Percentiles rank a stretch among this genome's conserved stretches.
phyloP scores from a whole-genome alignment of 2,888 invertebrate species.

The Nomada lathburiana region DNA sequence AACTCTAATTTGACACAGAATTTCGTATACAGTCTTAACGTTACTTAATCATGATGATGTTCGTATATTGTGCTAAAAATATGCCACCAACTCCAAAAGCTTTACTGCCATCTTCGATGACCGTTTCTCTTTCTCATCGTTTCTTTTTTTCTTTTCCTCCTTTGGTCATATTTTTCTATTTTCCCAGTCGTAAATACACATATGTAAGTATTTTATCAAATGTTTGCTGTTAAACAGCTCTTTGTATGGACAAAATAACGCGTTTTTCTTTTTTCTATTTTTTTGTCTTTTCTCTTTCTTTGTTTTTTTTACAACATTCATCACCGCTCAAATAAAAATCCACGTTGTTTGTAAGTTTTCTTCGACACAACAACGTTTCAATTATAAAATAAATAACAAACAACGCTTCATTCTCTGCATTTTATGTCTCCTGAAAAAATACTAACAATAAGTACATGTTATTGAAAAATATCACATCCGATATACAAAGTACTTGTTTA shows the following conservation, averaged over 20 bases:
- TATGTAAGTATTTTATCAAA: conserved; percentile 52
- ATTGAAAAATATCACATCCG: conserved; percentile 35
- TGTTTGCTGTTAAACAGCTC: conserved; percentile 51
- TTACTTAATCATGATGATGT: conserved; percentile 74
- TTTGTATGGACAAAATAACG: conserved; percentile 64
- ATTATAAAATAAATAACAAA: conserved; percentile 44
- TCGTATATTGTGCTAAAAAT: conserved; percentile 73
- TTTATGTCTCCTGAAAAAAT: conserved; percentile 16
- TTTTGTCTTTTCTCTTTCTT: neutral
- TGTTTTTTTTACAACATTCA: conserved; percentile 61
- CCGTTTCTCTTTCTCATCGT: neutral
- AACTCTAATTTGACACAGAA: conserved; percentile 80
- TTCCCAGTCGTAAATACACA: conserved; percentile 43
- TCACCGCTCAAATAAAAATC: conserved; percentile 49
- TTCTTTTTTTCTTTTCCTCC: conserved; percentile 1
- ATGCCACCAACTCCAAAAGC: conserved; percentile 68
- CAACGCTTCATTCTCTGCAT: conserved; percentile 40
- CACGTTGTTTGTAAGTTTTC: conserved; percentile 1
- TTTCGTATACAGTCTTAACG: conserved; percentile 80
- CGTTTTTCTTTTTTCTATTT: neutral
- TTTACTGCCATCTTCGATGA: conserved; percentile 33
- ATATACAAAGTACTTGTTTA: conserved; percentile 23
- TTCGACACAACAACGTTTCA: conserved; percentile 10
- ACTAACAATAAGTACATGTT: conserved; percentile 21
- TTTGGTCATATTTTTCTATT: conserved; percentile 57